Base-by-base conservation (phyloP, 2,113 vertebrate genomes). In the Pardalotus punctatus region DNA sequence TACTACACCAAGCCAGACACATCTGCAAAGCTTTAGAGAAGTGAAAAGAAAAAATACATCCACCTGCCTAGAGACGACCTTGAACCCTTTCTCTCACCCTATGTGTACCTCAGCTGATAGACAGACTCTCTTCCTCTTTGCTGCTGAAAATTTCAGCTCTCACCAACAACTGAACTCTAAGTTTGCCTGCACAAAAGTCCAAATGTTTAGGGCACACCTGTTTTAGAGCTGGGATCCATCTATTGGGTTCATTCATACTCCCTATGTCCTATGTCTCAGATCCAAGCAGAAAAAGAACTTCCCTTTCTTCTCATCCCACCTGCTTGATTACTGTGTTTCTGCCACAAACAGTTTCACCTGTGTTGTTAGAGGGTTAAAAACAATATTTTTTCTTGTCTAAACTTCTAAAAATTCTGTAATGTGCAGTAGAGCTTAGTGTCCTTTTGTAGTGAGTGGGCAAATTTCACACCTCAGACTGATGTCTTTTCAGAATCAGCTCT, bases 341-440 rank as follows among this genome's bases (percentile, higher is more conserved):
- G 57, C 20, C 27, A 72, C 15, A 48, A 67, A 69, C 2, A 33
- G 45, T 48, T 80, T 78, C n/a, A 40, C 9, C 6, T 43, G 11
- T 2, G 1, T 56, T 83, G 1, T 8, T 40, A 62, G 51, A 23
- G 19, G 11, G 11, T 80, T 90, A 62, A 77, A 28, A 33, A 10
- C 8, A 67, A 31, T 10, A 16, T 42, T n/a, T 27, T 0, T 15
- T 53, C 33, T 80, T 40, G 5, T 22, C 24, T 81, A 60, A 88
- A 70, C 5, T 70, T 62, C 27, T 57, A 61, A 48, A 6, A 60
- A 51, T 27, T 28, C 29, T 82, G 51, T 45, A 80, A 42, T 14
- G 16, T 0, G 1, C 14, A 47, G 24, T 11, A 62, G 66, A 77
- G 5, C 27, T 42, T 4, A 1, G 1, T 81, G 29, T 11, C 21